Base-by-base conservation (phyloP, 2,113 vertebrate species). In the Ammodytes dubius region DNA sequence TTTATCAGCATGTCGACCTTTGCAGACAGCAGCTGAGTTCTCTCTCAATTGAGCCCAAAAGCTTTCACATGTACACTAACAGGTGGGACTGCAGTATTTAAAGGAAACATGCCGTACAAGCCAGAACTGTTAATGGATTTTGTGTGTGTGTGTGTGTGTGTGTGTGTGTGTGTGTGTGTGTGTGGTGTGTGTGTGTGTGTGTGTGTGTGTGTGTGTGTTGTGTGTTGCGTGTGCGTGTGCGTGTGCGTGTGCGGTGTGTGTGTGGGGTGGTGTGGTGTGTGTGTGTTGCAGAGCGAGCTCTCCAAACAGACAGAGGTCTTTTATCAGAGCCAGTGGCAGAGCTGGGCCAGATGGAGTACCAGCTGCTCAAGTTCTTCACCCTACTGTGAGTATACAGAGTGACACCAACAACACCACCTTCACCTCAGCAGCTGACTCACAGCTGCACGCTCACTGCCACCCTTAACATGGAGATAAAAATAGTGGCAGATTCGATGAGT, bases 321-420 rank as follows among this genome's bases (percentile, higher is more conserved):
- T 86, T 94, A 78, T 91, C 93, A 58, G 96, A 96, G 87, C 94
- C 95, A 58, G 91, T 94, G 52, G 91, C 93, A 0, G 96, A 97
- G 85, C 90, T 97, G 86, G 95, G 95, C 83, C 96, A 96, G 67
- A 96, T 97, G 1, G 97, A 99, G 88, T 97, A 97, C 86, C 94
- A 95, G 89, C 95, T 99, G 82, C 95, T 99, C 80, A 98, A 97
- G 93, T 93, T 99, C 95, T 96, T 98, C 95, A 97, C 98, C 0
- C 91, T 98, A 88, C 95, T 99, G 98, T 98, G 94, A 96, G 97
- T 92, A 47, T 63, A 74, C 50, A 47, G 66, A 73, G 57, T 39
- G 58, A 73, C 84, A 75, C 46, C 63, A 54, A 17, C 70, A 71
- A 58, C 85, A 57, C 43, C 86, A 81, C 79, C 58, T 57, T 70